Base-by-base conservation (phyloP, 2,888 invertebrate species). In the Tiliacea aurago region DNA sequence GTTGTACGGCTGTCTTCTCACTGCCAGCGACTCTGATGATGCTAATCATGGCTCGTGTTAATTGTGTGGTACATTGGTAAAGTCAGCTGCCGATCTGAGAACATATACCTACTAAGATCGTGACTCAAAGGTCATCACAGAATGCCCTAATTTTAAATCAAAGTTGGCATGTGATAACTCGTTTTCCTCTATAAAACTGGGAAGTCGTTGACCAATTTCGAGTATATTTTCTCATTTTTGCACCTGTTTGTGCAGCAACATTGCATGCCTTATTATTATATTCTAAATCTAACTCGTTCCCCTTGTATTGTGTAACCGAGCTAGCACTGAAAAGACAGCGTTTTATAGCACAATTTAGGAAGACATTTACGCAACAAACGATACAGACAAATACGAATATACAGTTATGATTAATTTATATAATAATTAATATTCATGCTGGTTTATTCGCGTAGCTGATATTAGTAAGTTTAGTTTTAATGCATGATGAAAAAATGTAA, bases 401-500 rank as follows among this genome's bases (percentile, higher is more conserved):
- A 90, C 88, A 88, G 81, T 87, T 88, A 89, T 86, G 83, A 80
- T 88, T 90, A 91, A 87, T 89, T 91, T 90, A 85, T 91, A 90
- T 86, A 88, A 85, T 85, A 89, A 87, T 84, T 71, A 87, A 89
- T 90, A 90, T 91, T 89, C 91, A 91, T 91, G 90, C 90, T 90
- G 90, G 89, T 90, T 88, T 93, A 89, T 91, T 91, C 86, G 90
- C 88, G 90, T 94, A 94, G 92, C 90, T 92, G 90, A 91, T 94
- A 93, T 92, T 91, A 90, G 92, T 94, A 94, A 94, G 82, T 91
- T 93, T 95, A 94, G 92, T 94, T 93, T 85, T 89, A 91, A 92
- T 88, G 76, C 88, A 87, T 80, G 77, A 84, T 73, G 63, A 82
- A 86, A 88, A 85, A 87, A 83, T 82, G 84, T 84, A 87, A 87